Evolutionary conservation across 30 jellyfish, hydroid and myxozoan genomes (phyloP).

Genomic region (Nemopilema nomurai): DNA sequence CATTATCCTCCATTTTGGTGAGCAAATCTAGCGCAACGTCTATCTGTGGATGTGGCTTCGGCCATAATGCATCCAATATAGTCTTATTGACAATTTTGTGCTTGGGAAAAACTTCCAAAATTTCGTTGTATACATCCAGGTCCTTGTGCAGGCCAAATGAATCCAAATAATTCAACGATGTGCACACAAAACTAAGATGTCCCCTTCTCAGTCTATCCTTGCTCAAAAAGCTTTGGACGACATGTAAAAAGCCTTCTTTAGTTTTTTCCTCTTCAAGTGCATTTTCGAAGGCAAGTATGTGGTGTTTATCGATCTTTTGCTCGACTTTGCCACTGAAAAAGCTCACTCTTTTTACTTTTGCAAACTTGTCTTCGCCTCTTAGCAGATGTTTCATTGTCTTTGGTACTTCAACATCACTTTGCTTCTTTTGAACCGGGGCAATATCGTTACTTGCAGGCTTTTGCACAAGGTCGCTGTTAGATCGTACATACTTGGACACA

Average conservation of each 20-base stretch:
- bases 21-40: slow-evolving; percentile 83
- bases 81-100: slow-evolving; percentile 70
- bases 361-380: slow-evolving; percentile 28
- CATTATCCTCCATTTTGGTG: slow-evolving; percentile 91
- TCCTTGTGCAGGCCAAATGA: slow-evolving; percentile 76
- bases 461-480: not conserved
- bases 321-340: slow-evolving; percentile 43
- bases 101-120: slow-evolving; percentile 87
- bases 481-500: not conserved
- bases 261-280: slow-evolving; percentile 53
- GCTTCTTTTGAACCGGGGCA: not conserved
- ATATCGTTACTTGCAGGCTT: not conserved
- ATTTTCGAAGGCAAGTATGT: slow-evolving; percentile 42
- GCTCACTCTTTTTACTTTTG: slow-evolving; percentile 27
- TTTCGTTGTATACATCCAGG: slow-evolving; percentile 76
- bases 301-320: slow-evolving; percentile 36
- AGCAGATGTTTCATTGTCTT: slow-evolving; percentile 19
- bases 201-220: slow-evolving; percentile 75
- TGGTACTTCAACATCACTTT: slow-evolving; percentile 9
- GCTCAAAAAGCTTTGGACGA: slow-evolving; percentile 48
- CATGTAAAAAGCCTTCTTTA: slow-evolving; percentile 70
- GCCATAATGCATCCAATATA: slow-evolving; percentile 92
- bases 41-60: slow-evolving; percentile 94
- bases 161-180: slow-evolving; percentile 84
- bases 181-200: slow-evolving; percentile 79